Evolutionary conservation across 2,797 vertebrate species (phyloP), one percentile per base, ranked within the genome.

Genomic region (Onychomys leucogaster): DNA sequence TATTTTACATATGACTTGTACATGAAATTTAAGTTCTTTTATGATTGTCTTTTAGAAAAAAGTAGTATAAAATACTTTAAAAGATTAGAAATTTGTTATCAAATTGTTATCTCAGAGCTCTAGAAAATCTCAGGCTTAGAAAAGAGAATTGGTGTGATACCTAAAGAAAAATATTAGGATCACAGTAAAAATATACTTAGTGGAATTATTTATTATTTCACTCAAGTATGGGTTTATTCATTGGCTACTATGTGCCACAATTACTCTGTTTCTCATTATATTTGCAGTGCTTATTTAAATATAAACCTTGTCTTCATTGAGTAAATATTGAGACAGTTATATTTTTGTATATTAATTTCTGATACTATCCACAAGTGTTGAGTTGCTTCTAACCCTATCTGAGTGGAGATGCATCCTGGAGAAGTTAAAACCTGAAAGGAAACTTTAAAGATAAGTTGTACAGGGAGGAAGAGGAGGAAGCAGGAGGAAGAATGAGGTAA

Each of bases 131-230:
- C 29, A 92, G 65, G 43, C 85, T 97, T 96, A 76, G 34, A 82
- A 65, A 91, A 93, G 49, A 95, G n/a, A 93, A 91, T 84, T 94
- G 90, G 34, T 86, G 2, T 92, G 32, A 57, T 90, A 89, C 16
- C 61, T 91, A 32, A 93, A 95, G 71, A 95, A 92, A 93, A 95
- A 94, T 87, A 94, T 59, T 65, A n/a, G 32, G 6, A 75, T 61
- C n/a, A 88, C 27, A 73, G 32, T 88, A 73, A 89, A 63, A 97
- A 14, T 78, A 55, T 61, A 86, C 1, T 94, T 21, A 85, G 11
- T 90, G 96, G 25, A 86, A 94, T 94, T 65, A 71, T 92, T 78
- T 32, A 91, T 94, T 94, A 37, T 85, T 95, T 96, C 43, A 95
- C 32, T 89, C 86, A 34, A 80, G 0, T 95, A 10, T 94, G 57